Base-by-base conservation (phyloP, 2,888 invertebrate species). In the Scrobipalpa atriplicella region DNA sequence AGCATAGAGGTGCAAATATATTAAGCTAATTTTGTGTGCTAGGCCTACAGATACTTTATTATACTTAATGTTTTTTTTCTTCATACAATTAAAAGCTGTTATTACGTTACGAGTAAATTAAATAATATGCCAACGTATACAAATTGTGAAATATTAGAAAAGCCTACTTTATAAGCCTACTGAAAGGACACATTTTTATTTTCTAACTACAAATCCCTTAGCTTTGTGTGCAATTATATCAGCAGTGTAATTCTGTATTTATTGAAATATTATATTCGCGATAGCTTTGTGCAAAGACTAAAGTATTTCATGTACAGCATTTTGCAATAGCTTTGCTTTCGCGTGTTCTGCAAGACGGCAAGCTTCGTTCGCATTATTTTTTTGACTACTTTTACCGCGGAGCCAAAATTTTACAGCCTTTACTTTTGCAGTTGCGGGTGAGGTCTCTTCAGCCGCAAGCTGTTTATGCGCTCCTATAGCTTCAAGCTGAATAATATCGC, bases 401-500 rank as follows among this genome's bases (percentile, higher is more conserved):
- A 67, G 70, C 71, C 66, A 68, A 63, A 68, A 75, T 79, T 80
- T 66, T 70, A 77, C 80, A 89, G 87, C 86, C 83, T 83, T 78
- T 71, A 74, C 71, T 74, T 74, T 77, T 79, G 80, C 82, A 76
- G 72, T 82, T 81, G 79, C 85, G 84, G 83, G 81, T 81, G 73
- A 78, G 82, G 75, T 75, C 74, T 81, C 70, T 69, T 67, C 81
- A 84, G 85, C 84, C 78, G 78, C 80, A 89, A 90, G 89, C 72
- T 79, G 81, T 85, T 81, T 72, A 73, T 79, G 79, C 80, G 81
- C 71, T 72, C 83, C 83, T 85, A 84, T 73, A 58, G 75, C 80
- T 75, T 82, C 76, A 85, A 87, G 83, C 85, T 82, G 74, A 74
- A 74, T 71, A 78, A n/a, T 71, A 76, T 78, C 74, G 73, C 73